A percentile compares a stretch with the other conserved stretches of the same genome.
These are phyloP conservation scores for Mechanitis mazaeus DNA, from an alignment of 2,888 invertebrate species.

Conservation along the genomic window DNA sequence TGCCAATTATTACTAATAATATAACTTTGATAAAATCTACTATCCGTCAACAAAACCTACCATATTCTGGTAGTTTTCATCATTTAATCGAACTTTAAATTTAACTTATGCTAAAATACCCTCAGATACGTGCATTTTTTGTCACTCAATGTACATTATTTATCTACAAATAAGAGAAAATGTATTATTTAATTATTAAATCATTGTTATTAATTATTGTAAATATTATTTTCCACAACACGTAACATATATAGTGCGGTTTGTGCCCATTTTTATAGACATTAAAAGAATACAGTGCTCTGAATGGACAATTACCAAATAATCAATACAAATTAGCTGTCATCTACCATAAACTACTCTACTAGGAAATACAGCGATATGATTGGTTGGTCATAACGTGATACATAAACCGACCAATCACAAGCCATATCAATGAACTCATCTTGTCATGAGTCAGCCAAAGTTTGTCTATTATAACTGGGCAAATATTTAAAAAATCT, in stretches of 20 bases:
- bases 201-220: neutral
- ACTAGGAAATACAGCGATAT: neutral
- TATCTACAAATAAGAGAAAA: slow-evolving; percentile 4
- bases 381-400: slow-evolving; percentile 1
- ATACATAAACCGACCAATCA: slow-evolving; percentile 4
- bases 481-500: too few species aligned
- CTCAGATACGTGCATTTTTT: slow-evolving; percentile 5
- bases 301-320: neutral
- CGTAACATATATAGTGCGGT: too few species aligned
- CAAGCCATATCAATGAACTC: neutral
- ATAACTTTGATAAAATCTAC: slow-evolving; percentile 6
- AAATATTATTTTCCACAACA: neutral
- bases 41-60: slow-evolving; percentile 6
- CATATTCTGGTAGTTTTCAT: slow-evolving; percentile 3
- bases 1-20: neutral
- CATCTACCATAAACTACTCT: too few species aligned
- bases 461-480: too few species aligned
- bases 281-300: neutral
- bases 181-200: neutral
- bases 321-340: neutral
- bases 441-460: too few species aligned
- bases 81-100: neutral
- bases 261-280: neutral
- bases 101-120: slow-evolving; percentile 5
- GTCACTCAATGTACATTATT: slow-evolving; percentile 1